Base-by-base conservation (phyloP, 2,113 vertebrate genomes). In the Silurus meridionalis region DNA sequence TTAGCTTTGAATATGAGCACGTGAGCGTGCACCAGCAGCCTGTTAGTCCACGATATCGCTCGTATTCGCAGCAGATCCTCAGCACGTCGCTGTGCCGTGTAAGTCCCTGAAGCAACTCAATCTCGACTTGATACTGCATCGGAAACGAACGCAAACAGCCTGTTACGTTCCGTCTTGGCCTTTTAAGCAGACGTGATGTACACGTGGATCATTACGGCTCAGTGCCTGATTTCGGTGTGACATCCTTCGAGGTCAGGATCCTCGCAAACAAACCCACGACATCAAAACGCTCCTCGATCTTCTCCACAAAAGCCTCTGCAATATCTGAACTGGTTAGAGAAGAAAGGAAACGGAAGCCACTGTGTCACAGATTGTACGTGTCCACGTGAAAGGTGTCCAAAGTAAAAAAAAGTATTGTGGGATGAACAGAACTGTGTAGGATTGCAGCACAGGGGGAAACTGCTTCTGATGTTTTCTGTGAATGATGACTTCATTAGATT, bases 231-330 rank as follows among this genome's bases (percentile, higher is more conserved):
- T 69, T 80, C 5, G 13, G 25, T 9, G 19, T 80, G 48, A 69
- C n/a, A 48, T 69, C 69, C 63, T 58, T 79, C 63, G 37, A 74
- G 48, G 63, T 25, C 74, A 60, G 55, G 15, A 9, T 81, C 86
- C 61, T 10, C 46, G 53, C 55, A 58, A 87, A 87, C 86, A 60
- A 52, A 60, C 72, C 81, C 71, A 8, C 58, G 75, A 69, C 86
- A 50, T 37, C 6, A 2, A 46, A 15, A 23, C 2, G 69, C 10
- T 3, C 48, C 46, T 52, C 28, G 67, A 64, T 11, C 23, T 50
- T 71, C 82, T 79, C 53, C 19, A 67, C 52, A 85, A 17, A 15
- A 50, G 60, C 57, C n/a, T 78, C 25, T 15, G 13, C 60, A 23
- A 2, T 13, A 48, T 66, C 67, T 48, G 50, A 17, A 71, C 46